Evolutionary conservation across 2,113 vertebrate genomes (phyloP).

Genomic region (Etheostoma cragini): DNA sequence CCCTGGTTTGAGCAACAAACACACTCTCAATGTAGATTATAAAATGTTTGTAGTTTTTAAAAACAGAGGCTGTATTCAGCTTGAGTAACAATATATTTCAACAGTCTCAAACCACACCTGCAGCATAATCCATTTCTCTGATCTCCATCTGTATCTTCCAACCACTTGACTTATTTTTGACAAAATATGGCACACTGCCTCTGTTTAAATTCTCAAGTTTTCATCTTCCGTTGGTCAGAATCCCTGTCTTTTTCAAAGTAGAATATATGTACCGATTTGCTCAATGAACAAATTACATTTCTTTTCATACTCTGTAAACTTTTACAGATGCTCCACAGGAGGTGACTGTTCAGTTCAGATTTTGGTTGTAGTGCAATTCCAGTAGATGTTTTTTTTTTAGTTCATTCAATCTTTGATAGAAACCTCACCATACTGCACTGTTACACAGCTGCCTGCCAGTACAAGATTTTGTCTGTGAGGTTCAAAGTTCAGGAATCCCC

Average conservation of each 20-base stretch:
- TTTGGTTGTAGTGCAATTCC: not conserved
- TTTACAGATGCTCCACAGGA: not conserved
- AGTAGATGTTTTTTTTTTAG: slow-evolving; percentile 4
- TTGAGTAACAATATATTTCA: not conserved
- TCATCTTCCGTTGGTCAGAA: not conserved
- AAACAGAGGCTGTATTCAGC: not conserved
- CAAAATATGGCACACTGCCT: not conserved
- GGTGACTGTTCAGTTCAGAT: not conserved
- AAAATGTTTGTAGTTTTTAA: not conserved
- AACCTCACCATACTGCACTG: slow-evolving; percentile 9
- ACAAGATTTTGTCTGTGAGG: slow-evolving; percentile 25
- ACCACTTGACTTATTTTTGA: not conserved
- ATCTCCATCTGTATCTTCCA: not conserved
- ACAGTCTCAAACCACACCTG: not conserved
- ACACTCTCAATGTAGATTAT: not conserved
- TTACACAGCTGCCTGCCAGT: slow-evolving; percentile 41
- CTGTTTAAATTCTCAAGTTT: not conserved
- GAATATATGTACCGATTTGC: too few relatives aligned
- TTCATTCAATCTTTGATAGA: slow-evolving; percentile 9
- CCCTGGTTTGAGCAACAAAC: slow-evolving; percentile 3
- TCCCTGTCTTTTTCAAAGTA: not conserved
- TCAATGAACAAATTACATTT: too few relatives aligned
- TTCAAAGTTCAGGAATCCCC: slow-evolving; percentile 69
- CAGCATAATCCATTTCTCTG: not conserved
- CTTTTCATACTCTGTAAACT: not conserved